These are phyloP conservation scores for Epizoanthus illoricatus DNA, from an alignment of 92 coral and sea anemone genomes.

Conservation along the genomic window DNA sequence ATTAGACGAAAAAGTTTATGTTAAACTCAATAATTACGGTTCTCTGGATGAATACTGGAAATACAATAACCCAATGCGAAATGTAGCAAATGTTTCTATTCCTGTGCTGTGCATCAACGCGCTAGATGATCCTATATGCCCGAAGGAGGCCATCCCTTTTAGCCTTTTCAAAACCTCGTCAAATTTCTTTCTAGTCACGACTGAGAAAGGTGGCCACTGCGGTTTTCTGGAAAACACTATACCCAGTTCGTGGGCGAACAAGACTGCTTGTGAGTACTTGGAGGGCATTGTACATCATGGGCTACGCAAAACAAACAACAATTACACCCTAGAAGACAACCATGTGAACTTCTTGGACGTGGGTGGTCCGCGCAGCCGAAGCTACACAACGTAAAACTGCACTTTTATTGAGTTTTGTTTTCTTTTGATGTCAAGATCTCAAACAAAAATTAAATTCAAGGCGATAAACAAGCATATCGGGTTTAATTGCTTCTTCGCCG, in stretches of 20 bases:
- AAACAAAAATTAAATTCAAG: neutral
- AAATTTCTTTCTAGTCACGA: constrained; percentile 85
- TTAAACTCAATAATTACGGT: constrained; percentile 70
- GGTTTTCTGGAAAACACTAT: constrained; percentile 85
- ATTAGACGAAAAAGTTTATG: constrained; percentile 85
- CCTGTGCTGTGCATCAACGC: constrained; percentile 94
- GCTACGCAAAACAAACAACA: constrained; percentile 62
- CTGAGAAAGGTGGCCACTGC: constrained; percentile 94
- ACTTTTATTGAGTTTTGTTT: neutral
- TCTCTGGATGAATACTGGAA: constrained; percentile 80
- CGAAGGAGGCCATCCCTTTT: constrained; percentile 84
- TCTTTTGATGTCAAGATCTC: neutral
- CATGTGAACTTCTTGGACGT: constrained; percentile 69
- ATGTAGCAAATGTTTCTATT: constrained; percentile 72
- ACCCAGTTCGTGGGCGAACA: constrained; percentile 86
- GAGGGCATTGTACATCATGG: constrained; percentile 74
- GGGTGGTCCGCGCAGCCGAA: constrained; percentile 78
- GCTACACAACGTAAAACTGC: constrained; percentile 75
- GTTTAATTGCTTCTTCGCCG: neutral
- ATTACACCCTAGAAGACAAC: constrained; percentile 54
- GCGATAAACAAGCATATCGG: neutral
- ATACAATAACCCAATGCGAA: constrained; percentile 83
- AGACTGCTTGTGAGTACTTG: constrained; percentile 74
- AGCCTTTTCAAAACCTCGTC: constrained; percentile 94
- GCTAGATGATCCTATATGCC: constrained; percentile 91